Percentiles rank a stretch among this genome's conserved stretches.
phyloP scores from a whole-genome alignment of 2,888 invertebrate species.

The Frankliniella fusca region DNA sequence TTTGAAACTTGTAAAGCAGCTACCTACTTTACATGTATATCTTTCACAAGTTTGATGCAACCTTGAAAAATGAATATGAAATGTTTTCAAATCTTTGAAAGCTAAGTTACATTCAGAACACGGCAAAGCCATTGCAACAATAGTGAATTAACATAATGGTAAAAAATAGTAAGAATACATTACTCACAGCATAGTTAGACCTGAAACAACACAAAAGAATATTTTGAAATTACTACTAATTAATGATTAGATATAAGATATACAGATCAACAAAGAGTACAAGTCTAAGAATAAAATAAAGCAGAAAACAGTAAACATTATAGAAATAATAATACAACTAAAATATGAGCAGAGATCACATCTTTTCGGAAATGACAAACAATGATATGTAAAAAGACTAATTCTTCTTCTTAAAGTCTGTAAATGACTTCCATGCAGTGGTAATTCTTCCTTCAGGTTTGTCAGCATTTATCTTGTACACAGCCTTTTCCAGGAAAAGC shows the following conservation, averaged over 20 bases:
- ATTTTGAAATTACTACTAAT: background rate
- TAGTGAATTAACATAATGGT: background rate
- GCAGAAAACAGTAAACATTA: background rate
- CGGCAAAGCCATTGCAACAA: background rate
- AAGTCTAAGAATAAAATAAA: background rate
- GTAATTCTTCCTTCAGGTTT: background rate
- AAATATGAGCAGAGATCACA: background rate
- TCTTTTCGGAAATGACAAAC: background rate
- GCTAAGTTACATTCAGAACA: constrained; percentile 1
- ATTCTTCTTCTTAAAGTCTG: background rate
- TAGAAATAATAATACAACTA: background rate
- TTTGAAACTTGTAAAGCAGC: background rate
- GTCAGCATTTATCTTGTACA: background rate
- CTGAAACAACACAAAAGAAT: background rate
- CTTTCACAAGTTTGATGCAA: background rate
- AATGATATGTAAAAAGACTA: background rate
- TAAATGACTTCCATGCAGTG: background rate
- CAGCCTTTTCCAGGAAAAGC: background rate
- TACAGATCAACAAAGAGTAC: too few relatives aligned
- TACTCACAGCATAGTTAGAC: background rate
- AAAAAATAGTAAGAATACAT: background rate
- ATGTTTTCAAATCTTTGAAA: background rate
- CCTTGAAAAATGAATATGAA: background rate
- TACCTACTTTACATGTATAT: background rate
- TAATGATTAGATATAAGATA: too few relatives aligned